Evolutionary conservation across 2,888 invertebrate genomes (phyloP).

Genomic region (Bellardia bayeri): DNA sequence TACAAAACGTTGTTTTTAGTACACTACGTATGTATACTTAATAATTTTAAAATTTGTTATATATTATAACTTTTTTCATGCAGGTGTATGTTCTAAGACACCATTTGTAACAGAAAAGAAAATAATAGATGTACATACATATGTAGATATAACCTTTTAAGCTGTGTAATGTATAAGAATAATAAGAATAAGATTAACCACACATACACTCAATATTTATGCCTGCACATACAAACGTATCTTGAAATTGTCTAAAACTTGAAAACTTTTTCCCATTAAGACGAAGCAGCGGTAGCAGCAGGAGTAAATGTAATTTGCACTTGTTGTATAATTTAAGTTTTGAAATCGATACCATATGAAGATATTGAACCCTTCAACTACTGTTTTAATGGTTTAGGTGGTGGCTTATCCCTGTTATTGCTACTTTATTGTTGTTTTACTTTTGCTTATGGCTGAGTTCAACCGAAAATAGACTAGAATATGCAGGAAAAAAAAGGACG

Average conservation of each 20-base stretch:
- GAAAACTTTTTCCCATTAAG: conserved; percentile 37
- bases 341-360: conserved; percentile 76
- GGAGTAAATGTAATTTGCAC: conserved; percentile 42
- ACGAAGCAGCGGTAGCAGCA: neutral
- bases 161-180: conserved; percentile 9
- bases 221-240: neutral
- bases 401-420: conserved; percentile 49
- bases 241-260: conserved; percentile 19
- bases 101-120: conserved; percentile 19
- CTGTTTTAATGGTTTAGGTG: conserved; percentile 53
- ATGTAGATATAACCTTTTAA: conserved; percentile 44
- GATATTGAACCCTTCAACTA: conserved; percentile 72
- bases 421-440: conserved; percentile 26
- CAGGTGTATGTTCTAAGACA: conserved; percentile 24
- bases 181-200: neutral
- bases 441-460: conserved; percentile 34
- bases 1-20: too few relatives aligned
- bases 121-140: neutral
- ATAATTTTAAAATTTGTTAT: neutral
- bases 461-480: conserved; percentile 15
- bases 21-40: too few relatives aligned
- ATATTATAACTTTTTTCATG: neutral
- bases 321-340: conserved; percentile 48
- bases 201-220: conserved; percentile 11
- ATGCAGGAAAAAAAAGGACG: conserved; percentile 2